Evolutionary conservation across 23 tunicate genomes (phyloP).

Genomic region (Phallusia fumigata): DNA sequence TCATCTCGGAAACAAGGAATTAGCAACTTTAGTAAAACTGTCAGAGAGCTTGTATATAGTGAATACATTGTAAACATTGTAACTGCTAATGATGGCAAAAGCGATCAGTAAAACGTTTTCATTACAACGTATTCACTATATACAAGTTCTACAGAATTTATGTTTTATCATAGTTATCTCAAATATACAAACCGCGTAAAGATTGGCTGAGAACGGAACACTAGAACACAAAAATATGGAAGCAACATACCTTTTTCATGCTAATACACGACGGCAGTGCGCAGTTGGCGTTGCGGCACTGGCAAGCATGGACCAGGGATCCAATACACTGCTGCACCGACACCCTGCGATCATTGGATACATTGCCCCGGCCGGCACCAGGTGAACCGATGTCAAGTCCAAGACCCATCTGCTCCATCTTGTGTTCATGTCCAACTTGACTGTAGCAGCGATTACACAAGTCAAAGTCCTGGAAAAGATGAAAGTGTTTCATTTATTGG

Average conservation of each 20-base stretch:
- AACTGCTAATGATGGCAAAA: no score
- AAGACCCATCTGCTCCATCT: constrained; percentile 86
- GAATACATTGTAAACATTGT: no score
- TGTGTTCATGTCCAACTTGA: constrained; percentile 83
- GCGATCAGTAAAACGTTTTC: no score
- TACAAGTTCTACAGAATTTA: no score
- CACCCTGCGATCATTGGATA: constrained; percentile 20
- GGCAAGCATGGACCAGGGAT: constrained; percentile 88
- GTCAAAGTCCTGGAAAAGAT: constrained; percentile 68
- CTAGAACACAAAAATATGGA: neutral
- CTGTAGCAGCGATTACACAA: constrained; percentile 81
- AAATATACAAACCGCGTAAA: no score
- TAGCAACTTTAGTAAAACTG: no score
- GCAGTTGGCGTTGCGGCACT: constrained; percentile 96
- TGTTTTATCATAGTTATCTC: no score
- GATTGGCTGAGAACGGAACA: neutral
- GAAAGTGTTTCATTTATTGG: neutral
- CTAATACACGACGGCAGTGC: constrained; percentile 56
- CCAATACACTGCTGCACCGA: constrained; percentile 74
- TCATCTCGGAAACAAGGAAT: no score
- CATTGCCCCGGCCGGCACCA: constrained; percentile 32
- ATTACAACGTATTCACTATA: constrained; percentile 7
- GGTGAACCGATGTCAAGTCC: constrained; percentile 75
- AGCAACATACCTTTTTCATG: constrained; percentile 80
- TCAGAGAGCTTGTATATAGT: no score